Evolutionary conservation across 2,888 invertebrate species (phyloP).

Genomic region (Sarcophaga subvicina): DNA sequence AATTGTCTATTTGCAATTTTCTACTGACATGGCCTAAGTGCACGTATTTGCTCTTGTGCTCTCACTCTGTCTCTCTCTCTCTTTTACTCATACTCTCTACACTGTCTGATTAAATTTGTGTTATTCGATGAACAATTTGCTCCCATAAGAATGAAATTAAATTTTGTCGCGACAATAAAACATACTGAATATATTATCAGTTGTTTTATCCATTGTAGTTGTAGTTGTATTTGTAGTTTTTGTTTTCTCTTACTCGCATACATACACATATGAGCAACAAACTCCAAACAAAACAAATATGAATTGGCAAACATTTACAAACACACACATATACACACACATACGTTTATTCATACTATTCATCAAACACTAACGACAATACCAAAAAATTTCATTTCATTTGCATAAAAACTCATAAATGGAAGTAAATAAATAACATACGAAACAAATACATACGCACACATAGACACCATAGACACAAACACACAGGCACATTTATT

Average conservation of each 20-base stretch:
- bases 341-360: not conserved
- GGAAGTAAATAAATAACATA: slow-evolving; percentile 41
- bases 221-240: not conserved
- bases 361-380: not conserved
- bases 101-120: slow-evolving; percentile 47
- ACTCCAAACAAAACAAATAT: slow-evolving; percentile 21
- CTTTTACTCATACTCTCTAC: not conserved
- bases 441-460: not conserved
- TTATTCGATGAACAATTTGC: slow-evolving; percentile 55
- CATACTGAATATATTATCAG: slow-evolving; percentile 78
- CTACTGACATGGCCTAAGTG: not conserved
- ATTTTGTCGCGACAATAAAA: slow-evolving; percentile 78
- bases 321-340: not conserved
- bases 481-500: not conserved
- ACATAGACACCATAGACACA: not conserved
- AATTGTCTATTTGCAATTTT: slow-evolving; percentile 40
- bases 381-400: slow-evolving; percentile 5
- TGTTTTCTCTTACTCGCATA: not conserved
- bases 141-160: slow-evolving; percentile 77
- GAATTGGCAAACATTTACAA: not conserved
- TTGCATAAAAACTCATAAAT: slow-evolving; percentile 34
- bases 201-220: slow-evolving; percentile 61
- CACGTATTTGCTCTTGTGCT: not conserved
- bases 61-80: not conserved
- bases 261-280: not conserved